A percentile compares a stretch with the other conserved stretches of the same genome.
phyloP scores from a whole-genome alignment of 2,797 vertebrate genomes.

The Squalus acanthias region DNA sequence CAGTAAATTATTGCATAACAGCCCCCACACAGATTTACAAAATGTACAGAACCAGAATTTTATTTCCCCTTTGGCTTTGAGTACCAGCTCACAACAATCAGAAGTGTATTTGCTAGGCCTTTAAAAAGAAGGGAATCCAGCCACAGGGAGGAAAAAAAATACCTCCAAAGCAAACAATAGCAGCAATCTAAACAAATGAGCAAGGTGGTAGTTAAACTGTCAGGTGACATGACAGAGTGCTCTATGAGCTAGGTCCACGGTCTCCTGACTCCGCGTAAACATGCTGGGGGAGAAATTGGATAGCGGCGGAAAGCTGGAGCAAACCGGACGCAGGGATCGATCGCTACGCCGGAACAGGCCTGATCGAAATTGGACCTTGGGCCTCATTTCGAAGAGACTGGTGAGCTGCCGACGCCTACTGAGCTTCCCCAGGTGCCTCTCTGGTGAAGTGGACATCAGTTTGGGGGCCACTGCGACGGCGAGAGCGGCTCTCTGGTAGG shows the following conservation, averaged over 20 bases:
- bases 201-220: neutral
- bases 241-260: neutral
- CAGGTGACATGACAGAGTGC: too few relatives aligned
- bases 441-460: too few relatives aligned
- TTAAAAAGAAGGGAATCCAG: neutral
- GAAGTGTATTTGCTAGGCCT: too few relatives aligned
- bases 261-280: neutral
- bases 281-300: neutral
- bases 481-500: too few relatives aligned
- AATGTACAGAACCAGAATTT: neutral
- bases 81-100: too few relatives aligned
- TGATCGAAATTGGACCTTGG: too few relatives aligned
- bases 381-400: too few relatives aligned
- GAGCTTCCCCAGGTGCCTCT: too few relatives aligned
- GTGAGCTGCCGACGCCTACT: too few relatives aligned
- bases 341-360: neutral
- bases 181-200: neutral
- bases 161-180: neutral
- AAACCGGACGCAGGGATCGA: neutral
- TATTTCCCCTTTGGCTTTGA: neutral
- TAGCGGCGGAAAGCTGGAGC: neutral
- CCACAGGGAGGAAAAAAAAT: neutral
- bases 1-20: neutral
- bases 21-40: neutral
- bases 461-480: too few relatives aligned